These are phyloP conservation scores for Gopherus evgoodei DNA, from an alignment of 2,113 vertebrate genomes.

Conservation along the genomic window DNA sequence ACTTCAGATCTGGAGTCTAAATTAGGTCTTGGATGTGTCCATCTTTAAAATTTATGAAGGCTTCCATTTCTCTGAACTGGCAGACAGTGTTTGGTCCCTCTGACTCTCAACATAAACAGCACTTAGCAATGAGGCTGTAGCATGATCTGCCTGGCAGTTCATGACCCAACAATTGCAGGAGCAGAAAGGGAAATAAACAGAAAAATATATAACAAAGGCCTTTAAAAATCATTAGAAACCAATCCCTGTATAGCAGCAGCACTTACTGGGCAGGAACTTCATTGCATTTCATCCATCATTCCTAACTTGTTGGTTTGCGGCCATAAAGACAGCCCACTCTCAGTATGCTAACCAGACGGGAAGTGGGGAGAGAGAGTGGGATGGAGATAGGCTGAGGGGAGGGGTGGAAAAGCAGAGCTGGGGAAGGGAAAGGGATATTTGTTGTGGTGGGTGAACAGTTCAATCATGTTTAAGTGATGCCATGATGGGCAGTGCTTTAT, in stretches of 20 bases:
- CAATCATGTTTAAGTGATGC: background rate
- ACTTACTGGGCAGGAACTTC: background rate
- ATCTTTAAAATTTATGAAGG: background rate
- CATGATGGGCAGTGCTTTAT: background rate
- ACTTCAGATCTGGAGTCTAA: background rate
- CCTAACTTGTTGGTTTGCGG: background rate
- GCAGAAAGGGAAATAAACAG: background rate
- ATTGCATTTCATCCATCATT: background rate
- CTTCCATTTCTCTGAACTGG: background rate
- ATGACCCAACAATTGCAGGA: accelerated
- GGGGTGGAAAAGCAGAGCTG: background rate
- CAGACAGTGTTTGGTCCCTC: background rate
- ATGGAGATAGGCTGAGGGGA: background rate
- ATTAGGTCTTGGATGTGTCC: background rate
- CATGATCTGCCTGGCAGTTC: background rate
- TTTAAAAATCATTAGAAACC: background rate
- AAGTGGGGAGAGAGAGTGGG: background rate
- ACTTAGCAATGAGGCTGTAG: background rate
- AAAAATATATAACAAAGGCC: background rate
- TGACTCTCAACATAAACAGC: background rate
- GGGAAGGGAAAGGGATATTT: background rate
- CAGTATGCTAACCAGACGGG: background rate
- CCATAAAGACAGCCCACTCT: background rate
- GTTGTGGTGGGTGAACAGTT: background rate
- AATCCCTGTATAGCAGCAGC: background rate